Evolutionary conservation across 2,888 invertebrate species (phyloP), one percentile per base, ranked within the genome.

Genomic region (Spilarctia lutea): DNA sequence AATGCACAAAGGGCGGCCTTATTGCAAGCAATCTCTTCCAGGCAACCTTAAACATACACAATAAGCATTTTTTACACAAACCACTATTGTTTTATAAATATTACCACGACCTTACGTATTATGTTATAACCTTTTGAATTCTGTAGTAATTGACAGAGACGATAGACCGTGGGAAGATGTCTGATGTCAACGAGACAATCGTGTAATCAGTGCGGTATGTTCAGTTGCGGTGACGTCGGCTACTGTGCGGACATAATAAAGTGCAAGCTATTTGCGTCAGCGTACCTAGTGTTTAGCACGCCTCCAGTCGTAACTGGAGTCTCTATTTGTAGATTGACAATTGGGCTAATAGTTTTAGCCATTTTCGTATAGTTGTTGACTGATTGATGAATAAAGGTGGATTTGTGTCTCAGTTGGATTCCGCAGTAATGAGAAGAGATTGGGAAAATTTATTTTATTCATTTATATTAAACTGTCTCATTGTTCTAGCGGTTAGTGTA

Each of bases 111-210:
- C 27, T 63, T 63, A 63, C 30, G 30, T 63, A 63, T 63, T 63
- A 63, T 27, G 68, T 33, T 8, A 68, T 13, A 48, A 30, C 30
- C 30, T 48, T 68, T 68, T 30, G 68, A 68, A 68, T 48, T 68
- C 30, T 48, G 24, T 33, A 69, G 52, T 39, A 56, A 69, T 52
- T 60, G 56, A 42, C 20, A 2, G 27, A 27, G 39, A 66, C 35
- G 7, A 35, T 48, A 74, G 30, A 72, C 75, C 79, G 83, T 83
- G 83, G 75, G 83, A 83, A 83, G 68, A 48, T 20, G n/a, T 48
- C 20, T 48, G 48, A 78, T 65, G 71, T 71, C 68, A 77, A 66
- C 68, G 20, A 67, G 67, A 66, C 73, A 74, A 79, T 81, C 76
- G 80, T 77, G n/a, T 74, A 77, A 82, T 79, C 76, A 83, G 72